Percentiles rank a stretch among this genome's conserved stretches.
Conservation (phyloP, 1,140 invertebrate species). For the Zaprionus ghesquierei region DNA sequence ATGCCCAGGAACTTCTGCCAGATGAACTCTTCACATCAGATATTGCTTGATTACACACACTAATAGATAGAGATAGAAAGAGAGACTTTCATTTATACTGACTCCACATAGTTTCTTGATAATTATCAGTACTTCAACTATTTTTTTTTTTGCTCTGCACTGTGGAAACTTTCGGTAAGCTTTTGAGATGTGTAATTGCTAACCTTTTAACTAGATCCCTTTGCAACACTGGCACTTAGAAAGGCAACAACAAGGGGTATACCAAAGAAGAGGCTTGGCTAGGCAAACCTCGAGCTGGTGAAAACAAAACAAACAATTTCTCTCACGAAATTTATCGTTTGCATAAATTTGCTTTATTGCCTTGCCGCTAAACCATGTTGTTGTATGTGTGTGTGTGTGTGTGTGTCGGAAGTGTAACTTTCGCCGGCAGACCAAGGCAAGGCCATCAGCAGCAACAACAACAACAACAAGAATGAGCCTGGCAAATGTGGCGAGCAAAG, state of each 20-base stretch:
- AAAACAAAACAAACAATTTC: slow-evolving; percentile 76
- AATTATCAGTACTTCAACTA: neutral
- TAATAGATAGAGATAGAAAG: neutral
- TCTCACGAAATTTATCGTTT: slow-evolving; percentile 80
- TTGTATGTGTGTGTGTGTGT: slow-evolving; percentile 41
- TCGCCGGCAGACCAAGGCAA: slow-evolving; percentile 62
- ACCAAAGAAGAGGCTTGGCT: neutral
- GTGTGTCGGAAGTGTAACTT: slow-evolving; percentile 69
- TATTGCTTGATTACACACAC: slow-evolving; percentile 29
- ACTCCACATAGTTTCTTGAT: neutral
- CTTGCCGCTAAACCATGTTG: slow-evolving; percentile 38
- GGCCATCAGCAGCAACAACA: slow-evolving; percentile 40
- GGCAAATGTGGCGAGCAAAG: slow-evolving; percentile 73
- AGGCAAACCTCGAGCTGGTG: slow-evolving; percentile 25
- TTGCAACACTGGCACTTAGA: slow-evolving; percentile 52
- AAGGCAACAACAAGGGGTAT: neutral
- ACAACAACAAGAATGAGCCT: slow-evolving; percentile 30
- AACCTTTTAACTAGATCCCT: slow-evolving; percentile 58
- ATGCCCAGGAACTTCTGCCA: slow-evolving; percentile 11
- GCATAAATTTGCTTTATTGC: slow-evolving; percentile 82
- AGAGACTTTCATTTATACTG: neutral
- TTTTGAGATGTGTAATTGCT: slow-evolving; percentile 38
- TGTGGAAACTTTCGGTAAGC: neutral
- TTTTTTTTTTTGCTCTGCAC: neutral
- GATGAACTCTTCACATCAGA: slow-evolving; percentile 36